phyloP scores from a whole-genome alignment of 2,113 vertebrate genomes.

The Zosterops pallidus region DNA sequence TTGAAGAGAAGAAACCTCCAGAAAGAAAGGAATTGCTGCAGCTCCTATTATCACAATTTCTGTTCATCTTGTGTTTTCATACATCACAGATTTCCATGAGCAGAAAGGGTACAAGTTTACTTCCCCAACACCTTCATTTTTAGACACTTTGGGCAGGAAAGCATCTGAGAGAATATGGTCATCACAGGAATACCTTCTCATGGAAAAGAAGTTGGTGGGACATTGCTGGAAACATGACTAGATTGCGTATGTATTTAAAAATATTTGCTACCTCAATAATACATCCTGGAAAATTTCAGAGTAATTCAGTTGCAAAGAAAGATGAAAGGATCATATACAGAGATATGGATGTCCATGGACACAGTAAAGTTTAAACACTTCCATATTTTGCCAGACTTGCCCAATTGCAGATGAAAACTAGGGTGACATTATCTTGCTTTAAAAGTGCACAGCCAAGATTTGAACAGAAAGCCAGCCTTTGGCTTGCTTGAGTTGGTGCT shows the following conservation, averaged over 20 bases:
- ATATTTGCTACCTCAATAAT: background rate
- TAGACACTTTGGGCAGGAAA: background rate
- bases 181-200: background rate
- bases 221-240: background rate
- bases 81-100: background rate
- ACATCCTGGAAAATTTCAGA: background rate
- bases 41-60: background rate
- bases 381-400: background rate
- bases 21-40: background rate
- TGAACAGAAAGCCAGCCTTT: background rate
- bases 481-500: background rate
- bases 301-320: background rate
- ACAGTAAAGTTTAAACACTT: background rate
- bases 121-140: background rate
- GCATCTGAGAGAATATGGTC: background rate
- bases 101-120: background rate
- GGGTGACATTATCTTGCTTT: background rate
- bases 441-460: background rate
- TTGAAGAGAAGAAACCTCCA: background rate
- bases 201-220: background rate
- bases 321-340: background rate
- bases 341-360: background rate
- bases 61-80: background rate
- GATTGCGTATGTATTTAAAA: background rate
- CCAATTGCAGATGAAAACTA: background rate